Conservation (phyloP, 2,113 vertebrate species). For the Ophiodon elongatus region DNA sequence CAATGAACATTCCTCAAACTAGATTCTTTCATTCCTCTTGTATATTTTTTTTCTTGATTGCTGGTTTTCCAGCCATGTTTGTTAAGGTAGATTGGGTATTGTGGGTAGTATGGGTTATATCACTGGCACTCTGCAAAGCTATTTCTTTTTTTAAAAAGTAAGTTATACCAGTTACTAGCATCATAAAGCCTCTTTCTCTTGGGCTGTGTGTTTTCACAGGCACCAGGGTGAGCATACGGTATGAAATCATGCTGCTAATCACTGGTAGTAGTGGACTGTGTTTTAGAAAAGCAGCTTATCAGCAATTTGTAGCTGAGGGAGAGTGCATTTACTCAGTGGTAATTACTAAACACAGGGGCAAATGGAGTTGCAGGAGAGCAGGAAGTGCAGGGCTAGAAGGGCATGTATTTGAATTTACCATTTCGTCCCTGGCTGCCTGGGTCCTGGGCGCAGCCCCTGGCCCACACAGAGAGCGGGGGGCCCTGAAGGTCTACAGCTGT, state of each 20-base stretch:
- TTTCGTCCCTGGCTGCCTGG: conserved; percentile 51
- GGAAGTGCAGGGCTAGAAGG: conserved; percentile 62
- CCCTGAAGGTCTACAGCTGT: conserved; percentile 48
- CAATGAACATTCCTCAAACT: background rate
- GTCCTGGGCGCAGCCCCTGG: conserved; percentile 40
- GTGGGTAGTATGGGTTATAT: no score
- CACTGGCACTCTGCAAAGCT: background rate
- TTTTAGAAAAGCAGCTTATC: conserved; percentile 70
- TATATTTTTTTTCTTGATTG: no score
- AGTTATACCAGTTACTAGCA: background rate
- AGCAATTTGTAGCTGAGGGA: conserved; percentile 65
- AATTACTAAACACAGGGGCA: conserved; percentile 66
- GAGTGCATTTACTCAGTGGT: conserved; percentile 44
- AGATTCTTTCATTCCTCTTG: background rate
- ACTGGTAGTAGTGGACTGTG: conserved; percentile 49
- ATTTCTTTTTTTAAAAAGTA: conserved; percentile 14
- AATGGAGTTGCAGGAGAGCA: conserved; percentile 54
- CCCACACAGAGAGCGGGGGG: conserved; percentile 71
- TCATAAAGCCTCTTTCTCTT: conserved; percentile 4
- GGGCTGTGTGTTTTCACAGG: conserved; percentile 41
- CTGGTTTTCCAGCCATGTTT: background rate
- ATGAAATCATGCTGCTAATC: conserved; percentile 61
- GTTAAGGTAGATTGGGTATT: background rate
- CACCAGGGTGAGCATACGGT: conserved; percentile 30
- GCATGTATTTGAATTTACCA: conserved; percentile 69